These are phyloP conservation scores for Isaurus tuberculatus DNA, from an alignment of 92 coral and sea anemone genomes.

Conservation along the genomic window DNA sequence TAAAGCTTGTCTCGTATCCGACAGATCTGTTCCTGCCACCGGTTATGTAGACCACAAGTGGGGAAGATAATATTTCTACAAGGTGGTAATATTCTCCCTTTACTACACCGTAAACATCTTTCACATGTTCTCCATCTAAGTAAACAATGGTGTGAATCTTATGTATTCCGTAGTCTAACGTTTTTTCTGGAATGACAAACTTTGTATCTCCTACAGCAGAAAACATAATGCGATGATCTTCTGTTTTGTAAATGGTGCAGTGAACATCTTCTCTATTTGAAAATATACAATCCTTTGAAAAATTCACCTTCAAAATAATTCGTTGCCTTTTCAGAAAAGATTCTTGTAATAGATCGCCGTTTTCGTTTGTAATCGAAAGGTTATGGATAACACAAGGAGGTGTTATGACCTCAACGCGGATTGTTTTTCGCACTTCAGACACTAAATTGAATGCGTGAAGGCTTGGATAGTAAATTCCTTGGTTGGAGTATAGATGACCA, in stretches of 20 bases:
- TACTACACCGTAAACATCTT: constrained; percentile 69
- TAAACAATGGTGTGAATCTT: constrained; percentile 46
- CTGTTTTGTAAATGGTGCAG: constrained; percentile 17
- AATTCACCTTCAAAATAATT: constrained; percentile 12
- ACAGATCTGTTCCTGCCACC: constrained; percentile 53
- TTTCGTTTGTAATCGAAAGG: constrained; percentile 52
- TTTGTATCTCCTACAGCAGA: constrained; percentile 5
- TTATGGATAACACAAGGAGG: constrained; percentile 65
- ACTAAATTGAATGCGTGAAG: constrained; percentile 65
- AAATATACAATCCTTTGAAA: constrained; percentile 32
- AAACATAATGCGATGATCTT: constrained; percentile 4
- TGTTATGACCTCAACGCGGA: constrained; percentile 46
- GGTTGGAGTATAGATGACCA: constrained; percentile 56
- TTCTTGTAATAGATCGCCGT: neutral
- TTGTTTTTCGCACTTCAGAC: constrained; percentile 47
- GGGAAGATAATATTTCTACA: constrained; percentile 58
- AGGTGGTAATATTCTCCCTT: constrained; percentile 1
- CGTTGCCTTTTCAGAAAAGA: constrained; percentile 25
- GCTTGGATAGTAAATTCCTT: constrained; percentile 65
- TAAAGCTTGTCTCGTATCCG: constrained; percentile 59
- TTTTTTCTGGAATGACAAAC: constrained; percentile 31
- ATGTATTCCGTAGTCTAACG: constrained; percentile 60
- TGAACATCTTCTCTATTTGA: neutral
- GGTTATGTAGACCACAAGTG: constrained; percentile 56
- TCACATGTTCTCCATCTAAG: constrained; percentile 60